Base-by-base conservation (phyloP, 53 echinoderm and acorn worm genomes). In the Antedon mediterranea region DNA sequence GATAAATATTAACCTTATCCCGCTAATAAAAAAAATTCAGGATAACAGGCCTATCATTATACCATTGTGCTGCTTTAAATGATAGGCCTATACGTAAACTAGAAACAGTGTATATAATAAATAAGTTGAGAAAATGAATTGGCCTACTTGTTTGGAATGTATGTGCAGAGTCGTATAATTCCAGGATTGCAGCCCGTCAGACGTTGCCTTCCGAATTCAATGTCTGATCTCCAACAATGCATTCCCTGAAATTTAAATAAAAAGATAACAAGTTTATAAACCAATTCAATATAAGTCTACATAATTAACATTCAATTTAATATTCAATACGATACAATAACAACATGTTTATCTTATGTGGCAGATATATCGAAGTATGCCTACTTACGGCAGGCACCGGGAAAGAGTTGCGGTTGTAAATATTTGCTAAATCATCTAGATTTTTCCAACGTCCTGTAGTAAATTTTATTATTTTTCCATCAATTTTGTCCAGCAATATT, bases 141-240 rank as follows among this genome's bases (percentile, higher is more conserved):
- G 23, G 20, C 85, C 75, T 91, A 91, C 85, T 89, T 89, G 28
- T 86, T 83, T 0, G 95, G 95, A 34, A 95, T 89, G 74, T 85
- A 77, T 33, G 83, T 81, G 43, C 95, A 95, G 20, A 87, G 82
- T 70, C 84, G 43, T 79, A 95, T 82, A 28, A 77, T 76, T 28
- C 85, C 84, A 13, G 95, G 86, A 42, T 95, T 95, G 31, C 91
- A 89, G 20, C 95, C 85, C 32, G 87, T 85, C 43, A 95, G 74
- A 30, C 92, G 71, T 76, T 95, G 95, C 13, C 79, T 83, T 0
- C 89, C 95, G 72, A 95, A 95, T 70, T 92, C 89, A 23, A 71
- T 34, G 42, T 95, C 95, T 37, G 79, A 83, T 71, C 84, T 34
- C 89, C 97, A 91, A 31, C 87, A 89, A 9, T 87, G 74, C 81